These are phyloP conservation scores for Botrylloides violaceus DNA, from an alignment of 23 tunicate genomes.

Conservation along the genomic window DNA sequence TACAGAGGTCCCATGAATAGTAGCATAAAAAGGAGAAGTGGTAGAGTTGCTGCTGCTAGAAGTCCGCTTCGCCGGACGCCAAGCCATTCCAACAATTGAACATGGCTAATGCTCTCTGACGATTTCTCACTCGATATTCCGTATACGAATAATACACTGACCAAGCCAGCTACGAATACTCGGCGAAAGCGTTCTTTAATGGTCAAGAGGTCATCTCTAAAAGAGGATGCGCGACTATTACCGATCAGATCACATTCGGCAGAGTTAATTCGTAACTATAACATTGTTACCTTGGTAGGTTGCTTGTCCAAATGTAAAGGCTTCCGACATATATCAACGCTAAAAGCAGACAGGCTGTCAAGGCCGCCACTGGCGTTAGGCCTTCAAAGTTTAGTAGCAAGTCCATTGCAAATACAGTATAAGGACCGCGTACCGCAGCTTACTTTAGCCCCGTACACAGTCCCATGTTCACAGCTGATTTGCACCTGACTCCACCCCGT, in stretches of 20 bases:
- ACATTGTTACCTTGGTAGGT: conserved; percentile 47
- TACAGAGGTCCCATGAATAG: conserved; percentile 75
- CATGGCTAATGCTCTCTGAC: background rate
- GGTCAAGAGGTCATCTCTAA: conserved; percentile 80
- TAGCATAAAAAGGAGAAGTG: conserved; percentile 35
- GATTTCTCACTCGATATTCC: conserved; percentile 7
- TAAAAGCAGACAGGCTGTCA: conserved; percentile 28
- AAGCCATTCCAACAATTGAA: conserved; percentile 38
- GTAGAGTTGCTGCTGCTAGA: conserved; percentile 29
- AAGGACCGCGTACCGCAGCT: no score
- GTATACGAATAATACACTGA: conserved; percentile 28
- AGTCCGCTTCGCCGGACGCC: conserved; percentile 54
- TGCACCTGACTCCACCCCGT: no score
- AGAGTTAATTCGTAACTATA: background rate
- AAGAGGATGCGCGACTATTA: no score
- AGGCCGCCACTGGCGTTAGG: background rate
- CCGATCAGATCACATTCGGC: background rate
- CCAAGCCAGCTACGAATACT: conserved; percentile 37
- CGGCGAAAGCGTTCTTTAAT: conserved; percentile 61
- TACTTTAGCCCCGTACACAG: no score
- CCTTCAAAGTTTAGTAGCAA: background rate
- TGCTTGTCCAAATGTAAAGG: conserved; percentile 50
- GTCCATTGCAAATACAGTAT: no score
- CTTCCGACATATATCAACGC: conserved; percentile 81
- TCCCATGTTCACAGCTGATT: no score